phyloP scores from a whole-genome alignment of 30 jellyfish, hydroid and myxozoan genomes.

The Chrysaora quinquecirrha region DNA sequence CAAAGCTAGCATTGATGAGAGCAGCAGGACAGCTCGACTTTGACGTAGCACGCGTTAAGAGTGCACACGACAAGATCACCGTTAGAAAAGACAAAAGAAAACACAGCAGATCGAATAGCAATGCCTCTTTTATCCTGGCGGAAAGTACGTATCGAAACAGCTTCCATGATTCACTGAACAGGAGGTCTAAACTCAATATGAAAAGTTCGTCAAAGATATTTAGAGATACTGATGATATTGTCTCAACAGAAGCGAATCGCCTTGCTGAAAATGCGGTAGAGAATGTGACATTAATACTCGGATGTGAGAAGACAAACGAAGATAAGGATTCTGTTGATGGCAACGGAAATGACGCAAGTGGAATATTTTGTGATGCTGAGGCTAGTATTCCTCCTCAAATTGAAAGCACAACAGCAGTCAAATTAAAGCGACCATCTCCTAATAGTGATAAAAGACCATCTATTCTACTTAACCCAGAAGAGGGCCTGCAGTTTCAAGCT shows the following conservation, averaged over 20 bases:
- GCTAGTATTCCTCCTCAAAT: no score
- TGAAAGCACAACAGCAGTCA: no score
- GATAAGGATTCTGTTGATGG: no score
- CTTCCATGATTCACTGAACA: background rate
- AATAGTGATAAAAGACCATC: no score
- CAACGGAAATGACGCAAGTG: no score
- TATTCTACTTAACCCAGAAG: background rate
- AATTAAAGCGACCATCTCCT: no score
- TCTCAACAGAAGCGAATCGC: constrained; percentile 19
- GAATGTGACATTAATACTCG: constrained; percentile 58
- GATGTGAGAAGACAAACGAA: constrained; percentile 35
- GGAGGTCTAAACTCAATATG: background rate
- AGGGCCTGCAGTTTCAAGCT: background rate
- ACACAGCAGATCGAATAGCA: background rate
- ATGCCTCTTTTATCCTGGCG: background rate
- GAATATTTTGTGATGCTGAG: no score
- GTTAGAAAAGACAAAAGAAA: background rate
- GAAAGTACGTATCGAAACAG: background rate
- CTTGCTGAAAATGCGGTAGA: constrained; percentile 58
- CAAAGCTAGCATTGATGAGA: background rate
- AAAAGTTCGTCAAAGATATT: background rate
- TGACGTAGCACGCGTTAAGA: background rate
- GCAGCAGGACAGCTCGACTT: background rate
- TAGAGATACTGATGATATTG: background rate
- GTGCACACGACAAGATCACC: background rate